Evolutionary conservation across 1,140 invertebrate species (phyloP).

Genomic region (fruit fly (Drosophila melanogaster)): DNA sequence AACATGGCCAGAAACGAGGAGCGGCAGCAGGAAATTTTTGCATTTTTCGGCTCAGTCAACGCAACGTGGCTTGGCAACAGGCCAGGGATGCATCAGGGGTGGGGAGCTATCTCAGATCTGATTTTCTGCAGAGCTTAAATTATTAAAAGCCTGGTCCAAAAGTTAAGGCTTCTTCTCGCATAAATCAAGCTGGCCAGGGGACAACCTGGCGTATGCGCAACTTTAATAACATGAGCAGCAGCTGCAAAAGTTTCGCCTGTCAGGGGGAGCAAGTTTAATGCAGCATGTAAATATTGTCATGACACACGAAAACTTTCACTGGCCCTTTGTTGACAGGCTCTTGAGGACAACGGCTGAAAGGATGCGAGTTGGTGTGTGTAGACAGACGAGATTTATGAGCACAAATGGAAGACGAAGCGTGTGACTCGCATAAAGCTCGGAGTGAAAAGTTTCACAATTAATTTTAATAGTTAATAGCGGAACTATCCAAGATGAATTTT

Average conservation of each 20-base stretch:
- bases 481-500: conserved; percentile 14
- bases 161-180: conserved; percentile 58
- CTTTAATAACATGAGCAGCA: conserved; percentile 65
- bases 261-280: conserved; percentile 71
- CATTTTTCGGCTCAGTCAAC: conserved; percentile 79
- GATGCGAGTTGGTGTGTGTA: conserved; percentile 22
- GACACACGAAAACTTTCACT: conserved; percentile 78
- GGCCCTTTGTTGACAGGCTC: conserved; percentile 66
- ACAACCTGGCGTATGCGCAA: conserved; percentile 73
- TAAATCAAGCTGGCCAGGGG: conserved; percentile 72
- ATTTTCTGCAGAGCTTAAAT: conserved; percentile 71
- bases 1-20: conserved; percentile 55
- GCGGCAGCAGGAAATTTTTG: conserved; percentile 57
- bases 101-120: conserved; percentile 39
- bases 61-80: conserved; percentile 69
- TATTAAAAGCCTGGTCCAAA: conserved; percentile 61
- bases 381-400: conserved; percentile 54
- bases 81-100: conserved; percentile 24
- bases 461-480: conserved; percentile 65
- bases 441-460: conserved; percentile 73
- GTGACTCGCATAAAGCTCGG: conserved; percentile 37
- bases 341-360: conserved; percentile 32
- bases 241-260: conserved; percentile 44
- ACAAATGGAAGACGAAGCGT: conserved; percentile 47
- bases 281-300: conserved; percentile 81